phyloP scores from a whole-genome alignment of 2,888 invertebrate species.

The Lymantria monacha region DNA sequence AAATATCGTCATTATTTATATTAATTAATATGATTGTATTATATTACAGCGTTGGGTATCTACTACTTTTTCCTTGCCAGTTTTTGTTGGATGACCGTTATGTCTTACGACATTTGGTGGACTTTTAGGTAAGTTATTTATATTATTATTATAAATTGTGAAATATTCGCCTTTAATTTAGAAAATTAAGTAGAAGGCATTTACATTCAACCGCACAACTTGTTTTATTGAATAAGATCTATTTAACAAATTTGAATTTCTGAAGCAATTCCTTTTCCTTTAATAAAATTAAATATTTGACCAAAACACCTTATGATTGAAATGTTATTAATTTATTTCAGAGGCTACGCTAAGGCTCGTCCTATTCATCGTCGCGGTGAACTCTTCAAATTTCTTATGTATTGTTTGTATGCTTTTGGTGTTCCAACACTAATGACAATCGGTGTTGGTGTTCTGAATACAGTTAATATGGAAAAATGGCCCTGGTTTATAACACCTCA shows the following conservation, averaged over 20 bases:
- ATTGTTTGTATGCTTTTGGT: slow-evolving; percentile 62
- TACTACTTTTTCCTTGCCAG: slow-evolving; percentile 62
- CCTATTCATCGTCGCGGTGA: slow-evolving; percentile 66
- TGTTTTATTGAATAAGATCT: no score
- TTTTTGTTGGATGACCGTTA: slow-evolving; percentile 74
- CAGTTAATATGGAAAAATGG: slow-evolving; percentile 30
- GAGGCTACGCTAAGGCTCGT: slow-evolving; percentile 70
- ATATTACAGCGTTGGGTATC: slow-evolving; percentile 49
- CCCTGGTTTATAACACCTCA: slow-evolving; percentile 63
- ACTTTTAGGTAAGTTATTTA: slow-evolving; percentile 60
- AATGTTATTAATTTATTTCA: slow-evolving; percentile 25
- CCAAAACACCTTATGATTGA: no score
- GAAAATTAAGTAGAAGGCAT: no score
- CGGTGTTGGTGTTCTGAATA: slow-evolving; percentile 39
- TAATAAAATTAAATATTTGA: no score
- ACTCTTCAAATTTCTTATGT: slow-evolving; percentile 60
- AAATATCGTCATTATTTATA: no score
- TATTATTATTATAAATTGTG: neutral
- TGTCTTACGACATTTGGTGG: slow-evolving; percentile 76
- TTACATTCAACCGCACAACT: no score
- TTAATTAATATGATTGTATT: neutral
- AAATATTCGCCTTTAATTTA: neutral
- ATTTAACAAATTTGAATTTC: no score
- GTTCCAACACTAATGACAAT: slow-evolving; percentile 54
- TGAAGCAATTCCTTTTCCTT: no score